phyloP scores from a whole-genome alignment of 2,888 invertebrate species.

The Leuctra nigra region DNA sequence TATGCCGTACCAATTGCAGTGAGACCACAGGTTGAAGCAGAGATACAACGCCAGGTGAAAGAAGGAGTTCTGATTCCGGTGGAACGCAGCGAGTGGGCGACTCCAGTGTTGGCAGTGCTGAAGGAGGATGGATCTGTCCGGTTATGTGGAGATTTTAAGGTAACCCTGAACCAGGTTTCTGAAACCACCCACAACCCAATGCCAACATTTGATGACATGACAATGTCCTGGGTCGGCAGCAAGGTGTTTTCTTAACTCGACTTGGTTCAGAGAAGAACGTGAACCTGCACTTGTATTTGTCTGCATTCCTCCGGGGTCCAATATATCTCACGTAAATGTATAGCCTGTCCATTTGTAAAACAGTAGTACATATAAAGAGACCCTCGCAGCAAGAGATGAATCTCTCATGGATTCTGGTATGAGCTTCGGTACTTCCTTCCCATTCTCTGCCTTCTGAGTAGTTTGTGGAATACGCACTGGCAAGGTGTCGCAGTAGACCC shows the following conservation, averaged over 20 bases:
- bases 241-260: conserved; percentile 32
- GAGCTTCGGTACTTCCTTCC: too few species aligned
- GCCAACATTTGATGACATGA: conserved; percentile 34
- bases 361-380: too few species aligned
- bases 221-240: conserved; percentile 31
- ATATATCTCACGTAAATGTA: too few species aligned
- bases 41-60: background rate
- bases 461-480: too few species aligned
- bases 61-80: background rate
- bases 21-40: background rate
- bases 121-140: conserved; percentile 32
- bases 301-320: too few species aligned
- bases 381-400: too few species aligned
- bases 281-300: too few species aligned
- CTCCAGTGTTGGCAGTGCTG: conserved; percentile 32
- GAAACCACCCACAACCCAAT: conserved; percentile 34
- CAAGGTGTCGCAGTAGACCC: too few species aligned
- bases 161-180: conserved; percentile 32
- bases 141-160: conserved; percentile 36
- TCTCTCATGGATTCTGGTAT: too few species aligned
- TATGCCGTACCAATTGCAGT: background rate
- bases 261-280: too few species aligned
- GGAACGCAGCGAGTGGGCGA: background rate
- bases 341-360: too few species aligned
- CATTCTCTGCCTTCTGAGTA: too few species aligned